Base-by-base conservation (phyloP, 2,113 vertebrate genomes). In the Oophaga pumilio region DNA sequence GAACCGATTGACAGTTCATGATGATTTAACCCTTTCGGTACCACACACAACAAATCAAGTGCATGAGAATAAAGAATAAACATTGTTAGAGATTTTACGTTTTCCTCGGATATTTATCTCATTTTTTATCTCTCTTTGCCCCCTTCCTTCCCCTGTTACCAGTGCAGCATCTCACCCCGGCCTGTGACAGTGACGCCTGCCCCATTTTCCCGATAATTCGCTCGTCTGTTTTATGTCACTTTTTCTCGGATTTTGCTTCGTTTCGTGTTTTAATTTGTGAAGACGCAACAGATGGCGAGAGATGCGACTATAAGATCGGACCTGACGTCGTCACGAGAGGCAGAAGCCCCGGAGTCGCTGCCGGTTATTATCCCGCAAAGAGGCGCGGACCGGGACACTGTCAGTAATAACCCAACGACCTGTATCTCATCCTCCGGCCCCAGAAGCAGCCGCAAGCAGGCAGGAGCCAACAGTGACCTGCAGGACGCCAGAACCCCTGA, bases 231-330 rank as follows among this genome's bases (percentile, higher is more conserved):
- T 73, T 73, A 28, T 18, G 14, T 49, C 69, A 2, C 1, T 43
- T 43, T 28, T 68, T n/a, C 78, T 18, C 10, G 17, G 11, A 8
- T 81, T 43, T 60, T 60, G 6, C 43, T 0, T 4, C 17, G 28
- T 20, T 59, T 26, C 14, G 53, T 79, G 53, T 82, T 82, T 26
- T 82, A 66, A 82, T 82, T 43, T 28, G 80, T 49, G 57, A 64
- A 15, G 80, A 82, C 80, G 50, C 59, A 50, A 66, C 80, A 82
- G 80, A 82, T 82, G 80, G 79, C 5, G 4, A 17, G 80, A 7
- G 22, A 28, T 49, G 12, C 49, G 28, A 26, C 49, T 66, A 64
- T 82, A n/a, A 82, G 59, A 66, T 59, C n/a, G 59, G 43, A 20
- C 9, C 33, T 50, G 80, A 82, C 60, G 59, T 33, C 49, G 13